Evolutionary conservation across 2,113 vertebrate species (phyloP), one percentile per base, ranked within the genome.

Genomic region (Ceyx margarethae): DNA sequence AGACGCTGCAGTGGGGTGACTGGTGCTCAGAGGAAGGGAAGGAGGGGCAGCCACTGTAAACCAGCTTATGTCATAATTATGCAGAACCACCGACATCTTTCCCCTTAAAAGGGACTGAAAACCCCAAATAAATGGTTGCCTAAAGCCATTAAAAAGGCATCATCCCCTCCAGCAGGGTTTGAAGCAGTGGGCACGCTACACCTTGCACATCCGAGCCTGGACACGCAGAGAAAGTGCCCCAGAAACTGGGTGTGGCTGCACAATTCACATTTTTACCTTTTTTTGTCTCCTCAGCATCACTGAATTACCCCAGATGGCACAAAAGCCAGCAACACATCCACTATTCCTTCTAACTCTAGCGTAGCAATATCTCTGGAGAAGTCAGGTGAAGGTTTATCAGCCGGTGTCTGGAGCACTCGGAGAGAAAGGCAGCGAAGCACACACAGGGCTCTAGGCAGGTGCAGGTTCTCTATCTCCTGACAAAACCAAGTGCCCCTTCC

Each of bases 201-300:
- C 66, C n/a, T 64, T 40, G 45, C 42, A 71, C 58, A 81, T 69
- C 75, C 91, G 42, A 93, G 50, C 29, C 64, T 25, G 48, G 43
- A 84, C 19, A 26, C 61, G 68, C 67, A 64, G 81, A 73, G 76
- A 85, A 92, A 92, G 93, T 83, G 56, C 60, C 58, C 68, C 43
- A 46, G 33, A 35, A 93, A 26, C 42, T 96, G 95, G 95, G 95
- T 84, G 95, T 94, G 95, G 93, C 90, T 46, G 25, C 46, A 20
- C 35, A 40, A 91, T 29, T 60, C 58, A 12, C 53, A 2, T 64
- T 60, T 93, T 51, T 14, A 37, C 40, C 57, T 10, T 11, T 37
- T 80, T 66, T 29, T 78, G 71, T 46, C n/a, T 20, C n/a, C 8
- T 6, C 10, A 73, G n/a, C 50, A 85, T 61, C 64, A 5, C 54